Base-by-base conservation (phyloP, 2,797 vertebrate genomes). In the Fistularia commersonii region DNA sequence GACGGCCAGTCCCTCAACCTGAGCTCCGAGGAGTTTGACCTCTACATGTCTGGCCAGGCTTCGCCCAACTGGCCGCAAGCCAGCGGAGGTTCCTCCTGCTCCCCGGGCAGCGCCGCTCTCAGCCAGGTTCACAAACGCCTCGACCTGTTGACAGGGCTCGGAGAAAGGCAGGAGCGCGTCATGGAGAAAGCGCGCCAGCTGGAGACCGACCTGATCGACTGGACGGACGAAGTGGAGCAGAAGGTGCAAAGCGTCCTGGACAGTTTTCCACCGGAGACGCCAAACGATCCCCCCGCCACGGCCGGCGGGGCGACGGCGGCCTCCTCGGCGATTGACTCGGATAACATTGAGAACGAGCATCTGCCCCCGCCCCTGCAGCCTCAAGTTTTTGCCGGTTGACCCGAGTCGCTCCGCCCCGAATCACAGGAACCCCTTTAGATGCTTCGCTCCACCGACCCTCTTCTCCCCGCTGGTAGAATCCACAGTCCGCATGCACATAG, bases 181-280 rank as follows among this genome's bases (percentile, higher is more conserved):
- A 82, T 94, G 57, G 91, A 44, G 51, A 92, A 90, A 57, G 92
- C 93, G 39, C 92, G 90, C 60, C 92, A 93, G 60, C 85, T 94
- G 35, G 96, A 98, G 80, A 93, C 86, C 13, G 96, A 99, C 82
- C 93, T 99, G 8, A 98, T 98, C 34, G 94, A 98, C 52, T 99
- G 97, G 97, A 93, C 91, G 1, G 94, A 95, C 0, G 95, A 93
- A 1, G 90, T 96, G 49, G 88, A 94, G 61, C 92, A 90, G 74
- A 91, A 95, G 45, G 94, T 97, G 64, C 90, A 94, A 63, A 93
- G 92, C 14, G 91, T 92, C 50, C 85, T 97, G 48, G 92, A 95
- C 59, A 93, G 88, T 64, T 93, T 91, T 0, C 92, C 94, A 0
- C 77, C 90, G 10, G 91, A 92, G 62, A 86, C 88, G 5, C 89